Evolutionary conservation across 2,888 invertebrate genomes (phyloP).

Genomic region (Cryptosula pallasiana): DNA sequence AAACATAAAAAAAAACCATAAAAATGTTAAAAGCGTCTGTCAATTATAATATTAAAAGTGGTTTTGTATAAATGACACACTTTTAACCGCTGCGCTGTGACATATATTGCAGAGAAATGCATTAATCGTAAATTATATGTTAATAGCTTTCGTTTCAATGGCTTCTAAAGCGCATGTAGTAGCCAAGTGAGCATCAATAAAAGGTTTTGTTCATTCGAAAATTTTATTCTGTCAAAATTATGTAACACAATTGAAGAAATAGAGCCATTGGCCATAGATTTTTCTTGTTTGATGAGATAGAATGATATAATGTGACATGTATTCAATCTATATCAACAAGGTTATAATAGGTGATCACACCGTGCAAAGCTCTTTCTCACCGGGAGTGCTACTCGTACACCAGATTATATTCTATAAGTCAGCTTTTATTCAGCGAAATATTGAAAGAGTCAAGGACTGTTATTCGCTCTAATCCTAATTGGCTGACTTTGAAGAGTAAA

Average conservation of each 20-base stretch:
- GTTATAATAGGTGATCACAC: background rate
- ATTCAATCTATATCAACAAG: background rate
- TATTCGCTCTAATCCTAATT: no score
- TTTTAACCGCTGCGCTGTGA: no score
- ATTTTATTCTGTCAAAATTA: background rate
- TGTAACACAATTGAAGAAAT: background rate
- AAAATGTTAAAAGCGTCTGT: background rate
- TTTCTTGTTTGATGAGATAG: background rate
- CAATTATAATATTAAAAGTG: background rate
- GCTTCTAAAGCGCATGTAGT: background rate
- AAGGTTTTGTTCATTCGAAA: background rate
- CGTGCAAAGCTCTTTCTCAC: background rate
- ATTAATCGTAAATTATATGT: background rate
- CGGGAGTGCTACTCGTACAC: background rate
- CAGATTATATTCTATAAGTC: background rate
- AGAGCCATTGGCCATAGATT: background rate
- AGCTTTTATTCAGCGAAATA: background rate
- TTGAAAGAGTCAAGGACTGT: no score
- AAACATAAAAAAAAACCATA: background rate
- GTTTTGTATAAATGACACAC: no score
- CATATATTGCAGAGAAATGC: no score
- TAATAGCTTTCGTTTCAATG: background rate
- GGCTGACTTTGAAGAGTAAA: no score
- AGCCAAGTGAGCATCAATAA: background rate
- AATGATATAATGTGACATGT: background rate